These are phyloP conservation scores for Leptobrachium ailaonicum DNA, from an alignment of 2,113 vertebrate genomes.

Conservation along the genomic window DNA sequence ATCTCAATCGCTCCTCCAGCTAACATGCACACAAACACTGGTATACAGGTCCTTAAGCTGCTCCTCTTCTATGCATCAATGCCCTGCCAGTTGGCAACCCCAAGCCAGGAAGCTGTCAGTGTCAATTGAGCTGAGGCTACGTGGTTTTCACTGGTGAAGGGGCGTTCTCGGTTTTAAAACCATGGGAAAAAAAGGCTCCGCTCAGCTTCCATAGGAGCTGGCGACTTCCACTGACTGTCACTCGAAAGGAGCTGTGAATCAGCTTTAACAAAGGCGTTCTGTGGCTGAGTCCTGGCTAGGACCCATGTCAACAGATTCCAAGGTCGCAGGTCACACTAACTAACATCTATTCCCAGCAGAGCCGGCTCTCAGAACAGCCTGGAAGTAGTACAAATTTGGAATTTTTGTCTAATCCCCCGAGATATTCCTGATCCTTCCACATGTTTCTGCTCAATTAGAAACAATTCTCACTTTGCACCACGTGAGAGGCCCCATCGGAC, in stretches of 20 bases:
- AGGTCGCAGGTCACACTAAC: conserved; percentile 99
- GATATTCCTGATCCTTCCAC: conserved; percentile 99
- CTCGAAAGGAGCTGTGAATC: conserved; percentile 95
- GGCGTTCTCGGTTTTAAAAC: conserved; percentile 92
- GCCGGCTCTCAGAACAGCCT: conserved; percentile 91
- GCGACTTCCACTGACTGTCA: conserved; percentile 85
- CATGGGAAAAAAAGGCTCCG: conserved; percentile 84
- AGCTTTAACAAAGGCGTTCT: conserved; percentile 98
- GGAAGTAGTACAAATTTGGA: conserved; percentile 91
- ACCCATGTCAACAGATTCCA: conserved; percentile 97
- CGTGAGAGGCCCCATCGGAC: conserved; percentile 70
- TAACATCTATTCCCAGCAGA: conserved; percentile 99
- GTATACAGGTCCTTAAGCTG: conserved; percentile 65
- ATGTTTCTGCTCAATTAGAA: conserved; percentile 99
- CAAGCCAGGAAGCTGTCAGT: conserved; percentile 96
- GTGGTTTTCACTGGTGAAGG: conserved; percentile 83
- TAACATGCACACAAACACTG: conserved; percentile 66
- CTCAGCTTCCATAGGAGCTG: conserved; percentile 93
- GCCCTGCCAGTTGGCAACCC: conserved; percentile 90
- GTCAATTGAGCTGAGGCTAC: conserved; percentile 87
- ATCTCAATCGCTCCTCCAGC: conserved; percentile 46
- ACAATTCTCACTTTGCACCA: conserved; percentile 82
- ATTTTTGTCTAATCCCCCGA: conserved; percentile 94
- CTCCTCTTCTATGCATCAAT: conserved; percentile 73
- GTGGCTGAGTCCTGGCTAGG: conserved; percentile 95